Evolutionary conservation across 2,113 vertebrate species (phyloP).

Genomic region (Phalacrocorax aristotelis): DNA sequence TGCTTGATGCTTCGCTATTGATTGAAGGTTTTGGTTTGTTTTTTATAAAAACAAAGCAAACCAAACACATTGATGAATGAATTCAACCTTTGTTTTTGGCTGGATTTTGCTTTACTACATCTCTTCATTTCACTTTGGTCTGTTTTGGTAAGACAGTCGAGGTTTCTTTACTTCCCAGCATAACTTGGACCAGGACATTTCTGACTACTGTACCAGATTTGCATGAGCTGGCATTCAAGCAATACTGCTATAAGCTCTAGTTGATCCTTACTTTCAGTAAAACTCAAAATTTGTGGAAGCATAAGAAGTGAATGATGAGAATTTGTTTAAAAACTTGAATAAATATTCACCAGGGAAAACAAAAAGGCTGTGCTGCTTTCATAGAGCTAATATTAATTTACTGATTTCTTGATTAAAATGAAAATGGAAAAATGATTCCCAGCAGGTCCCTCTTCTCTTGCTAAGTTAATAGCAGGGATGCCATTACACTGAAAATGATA

Average conservation of each 20-base stretch:
- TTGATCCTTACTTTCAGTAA: background rate
- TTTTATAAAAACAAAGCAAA: background rate
- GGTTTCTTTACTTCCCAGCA: background rate
- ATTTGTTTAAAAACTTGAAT: conserved; percentile 9
- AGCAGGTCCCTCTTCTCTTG: conserved; percentile 38
- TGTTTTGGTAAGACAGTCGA: background rate
- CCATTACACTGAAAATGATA: conserved; percentile 34
- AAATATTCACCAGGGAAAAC: conserved; percentile 42
- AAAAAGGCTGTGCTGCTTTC: conserved; percentile 9
- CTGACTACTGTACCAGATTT: background rate
- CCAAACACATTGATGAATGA: background rate
- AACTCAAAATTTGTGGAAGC: background rate
- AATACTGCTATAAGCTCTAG: background rate
- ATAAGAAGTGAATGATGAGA: background rate
- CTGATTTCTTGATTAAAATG: conserved; percentile 59
- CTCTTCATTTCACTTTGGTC: background rate
- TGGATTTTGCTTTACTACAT: background rate
- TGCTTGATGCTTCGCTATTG: background rate
- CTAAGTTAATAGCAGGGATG: conserved; percentile 45
- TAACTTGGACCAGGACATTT: background rate
- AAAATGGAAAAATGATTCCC: conserved; percentile 48
- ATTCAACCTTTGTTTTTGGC: background rate
- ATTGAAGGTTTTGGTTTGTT: background rate
- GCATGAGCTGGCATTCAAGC: background rate
- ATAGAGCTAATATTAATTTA: conserved; percentile 51